These are phyloP conservation scores for Adineta ricciae DNA, from an alignment of 2,888 invertebrate species.

Conservation along the genomic window DNA sequence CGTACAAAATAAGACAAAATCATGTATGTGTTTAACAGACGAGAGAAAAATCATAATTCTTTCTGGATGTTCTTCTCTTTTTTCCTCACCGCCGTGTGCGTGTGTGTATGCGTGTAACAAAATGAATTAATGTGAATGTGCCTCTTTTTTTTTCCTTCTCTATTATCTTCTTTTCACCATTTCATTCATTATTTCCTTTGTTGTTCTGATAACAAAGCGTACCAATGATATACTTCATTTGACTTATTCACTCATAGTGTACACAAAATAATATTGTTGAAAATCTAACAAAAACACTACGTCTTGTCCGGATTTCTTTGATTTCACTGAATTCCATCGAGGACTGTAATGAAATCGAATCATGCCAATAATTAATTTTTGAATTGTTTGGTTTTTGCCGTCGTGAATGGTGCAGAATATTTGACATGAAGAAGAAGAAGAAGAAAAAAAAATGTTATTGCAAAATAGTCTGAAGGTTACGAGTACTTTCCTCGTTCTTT, in stretches of 20 bases:
- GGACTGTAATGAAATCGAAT: too few relatives aligned
- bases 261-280: background rate
- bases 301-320: too few relatives aligned
- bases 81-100: background rate
- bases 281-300: background rate
- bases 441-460: too few relatives aligned
- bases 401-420: too few relatives aligned
- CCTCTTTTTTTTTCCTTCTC: background rate
- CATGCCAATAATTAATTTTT: too few relatives aligned
- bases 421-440: too few relatives aligned
- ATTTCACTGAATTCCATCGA: too few relatives aligned
- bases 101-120: background rate
- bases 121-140: conserved; percentile 13
- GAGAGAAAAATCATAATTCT: background rate
- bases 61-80: background rate
- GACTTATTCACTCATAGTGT: conserved; percentile 9
- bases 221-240: conserved; percentile 3
- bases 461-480: too few relatives aligned
- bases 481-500: too few relatives aligned
- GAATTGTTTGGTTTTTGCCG: too few relatives aligned
- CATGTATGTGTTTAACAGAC: background rate
- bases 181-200: conserved; percentile 8
- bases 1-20: background rate
- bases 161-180: background rate
- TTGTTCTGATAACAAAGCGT: conserved; percentile 15